Evolutionary conservation across 2,888 invertebrate genomes (phyloP), one percentile per base, ranked within the genome.

Genomic region (Clitarchus hookeri): DNA sequence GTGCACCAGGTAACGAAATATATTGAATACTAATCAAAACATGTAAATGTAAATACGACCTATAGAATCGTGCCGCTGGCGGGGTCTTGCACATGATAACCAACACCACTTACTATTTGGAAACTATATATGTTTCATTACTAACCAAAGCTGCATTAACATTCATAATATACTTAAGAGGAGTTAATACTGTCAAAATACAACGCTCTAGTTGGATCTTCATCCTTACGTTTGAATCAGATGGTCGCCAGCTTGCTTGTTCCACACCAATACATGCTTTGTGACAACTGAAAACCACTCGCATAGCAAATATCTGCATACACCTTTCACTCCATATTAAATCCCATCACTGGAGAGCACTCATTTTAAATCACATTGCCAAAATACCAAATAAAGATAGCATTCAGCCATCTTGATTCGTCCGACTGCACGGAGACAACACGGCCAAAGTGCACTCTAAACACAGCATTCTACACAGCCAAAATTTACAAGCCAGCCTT

Each of bases 331-430:
- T 65, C 65, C 65, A n/a, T n/a, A 65, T n/a, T 65, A 65, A 65
- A 8, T 65, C 65, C n/a, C 65, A 65, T 23, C 65, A 65, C 65
- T 65, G 65, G n/a, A 65, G 19, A n/a, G n/a, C 65, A 65, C 19
- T 65, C 65, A 65, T 65, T 65, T 65, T 65, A 12, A 23, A n/a
- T 19, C 65, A 65, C 65, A 65, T n/a, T 65, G 65, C 65, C 65
- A 65, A 65, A 65, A 65, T 65, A 4, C 65, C 82, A 82, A 80
- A 26, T 86, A 83, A 88, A 86, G 86, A 85, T 86, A 85, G 86
- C 77, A 86, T 83, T 86, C 87, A 87, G 88, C 88, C 88, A 88
- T 88, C 88, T 88, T 88, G 88, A 86, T 88, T 88, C 86, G 87
- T 87, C 87, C 87, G 87, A 87, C 85, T 85, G 86, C 87, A 87